Percentiles rank a stretch among this genome's conserved stretches.
These are phyloP conservation scores for Bradysia coprophila DNA, from an alignment of 1,140 invertebrate genomes.

Conservation along the genomic window DNA sequence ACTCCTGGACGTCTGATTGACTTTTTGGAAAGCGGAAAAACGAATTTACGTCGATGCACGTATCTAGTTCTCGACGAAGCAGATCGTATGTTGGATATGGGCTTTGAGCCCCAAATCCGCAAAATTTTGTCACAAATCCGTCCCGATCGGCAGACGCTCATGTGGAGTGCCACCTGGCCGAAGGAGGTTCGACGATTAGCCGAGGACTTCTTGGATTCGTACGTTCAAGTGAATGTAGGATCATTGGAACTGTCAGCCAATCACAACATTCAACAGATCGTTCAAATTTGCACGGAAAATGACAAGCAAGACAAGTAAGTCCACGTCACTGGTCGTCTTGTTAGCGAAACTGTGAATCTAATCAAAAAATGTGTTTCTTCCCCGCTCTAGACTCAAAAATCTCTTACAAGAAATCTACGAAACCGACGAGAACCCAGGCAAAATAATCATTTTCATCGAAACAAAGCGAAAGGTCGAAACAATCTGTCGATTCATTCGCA, in stretches of 20 bases:
- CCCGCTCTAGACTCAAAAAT: neutral
- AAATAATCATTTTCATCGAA: slow-evolving; percentile 92
- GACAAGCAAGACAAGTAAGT: slow-evolving; percentile 61
- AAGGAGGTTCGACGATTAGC: slow-evolving; percentile 88
- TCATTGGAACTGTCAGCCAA: slow-evolving; percentile 84
- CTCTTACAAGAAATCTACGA: slow-evolving; percentile 75
- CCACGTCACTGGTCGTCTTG: neutral
- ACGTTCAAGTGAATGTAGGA: slow-evolving; percentile 88
- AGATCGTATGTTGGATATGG: slow-evolving; percentile 98
- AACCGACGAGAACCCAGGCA: slow-evolving; percentile 67
- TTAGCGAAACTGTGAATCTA: too few relatives aligned
- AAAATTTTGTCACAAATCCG: slow-evolving; percentile 94
- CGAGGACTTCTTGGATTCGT: slow-evolving; percentile 79
- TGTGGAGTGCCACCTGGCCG: slow-evolving; percentile 99
- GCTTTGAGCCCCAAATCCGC: slow-evolving; percentile 95
- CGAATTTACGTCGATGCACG: slow-evolving; percentile 74
- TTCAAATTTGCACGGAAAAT: slow-evolving; percentile 81
- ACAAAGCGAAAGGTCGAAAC: slow-evolving; percentile 95
- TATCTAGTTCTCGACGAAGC: slow-evolving; percentile 96
- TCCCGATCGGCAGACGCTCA: slow-evolving; percentile 85
- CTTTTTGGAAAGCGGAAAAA: slow-evolving; percentile 80
- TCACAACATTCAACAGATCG: slow-evolving; percentile 91
- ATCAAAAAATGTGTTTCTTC: too few relatives aligned
- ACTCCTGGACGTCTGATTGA: slow-evolving; percentile 94
- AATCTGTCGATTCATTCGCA: slow-evolving; percentile 71